Evolutionary conservation across 1,140 invertebrate genomes (phyloP).

Genomic region (Cryptotermes secundus): DNA sequence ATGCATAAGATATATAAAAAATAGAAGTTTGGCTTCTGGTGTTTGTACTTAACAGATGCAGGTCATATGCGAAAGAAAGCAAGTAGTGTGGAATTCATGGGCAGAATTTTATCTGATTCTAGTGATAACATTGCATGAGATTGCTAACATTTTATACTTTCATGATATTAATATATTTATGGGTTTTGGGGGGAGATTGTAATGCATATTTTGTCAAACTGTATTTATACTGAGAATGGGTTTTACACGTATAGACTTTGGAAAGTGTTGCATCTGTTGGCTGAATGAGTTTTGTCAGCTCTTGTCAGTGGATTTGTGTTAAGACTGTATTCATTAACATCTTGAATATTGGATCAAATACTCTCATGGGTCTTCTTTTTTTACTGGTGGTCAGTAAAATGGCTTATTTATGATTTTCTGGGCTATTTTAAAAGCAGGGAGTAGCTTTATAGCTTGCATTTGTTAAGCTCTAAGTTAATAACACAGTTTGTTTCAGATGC

Average conservation of each 20-base stretch:
- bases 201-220: neutral
- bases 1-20: neutral
- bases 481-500: too few relatives aligned
- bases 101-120: neutral
- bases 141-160: neutral
- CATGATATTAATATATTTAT: neutral
- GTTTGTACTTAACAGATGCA: neutral
- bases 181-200: neutral
- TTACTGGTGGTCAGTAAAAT: too few relatives aligned
- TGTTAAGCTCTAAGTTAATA: too few relatives aligned
- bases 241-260: neutral
- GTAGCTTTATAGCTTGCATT: too few relatives aligned
- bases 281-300: too few relatives aligned
- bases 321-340: too few relatives aligned
- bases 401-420: too few relatives aligned
- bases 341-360: too few relatives aligned
- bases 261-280: too few relatives aligned
- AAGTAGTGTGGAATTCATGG: neutral
- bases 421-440: too few relatives aligned
- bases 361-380: too few relatives aligned
- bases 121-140: neutral
- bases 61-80: neutral
- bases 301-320: too few relatives aligned
- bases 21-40: neutral
- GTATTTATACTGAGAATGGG: neutral